A percentile compares a stretch with the other conserved stretches of the same genome.
Evolutionary conservation across 1,140 invertebrate genomes (phyloP).

Genomic region (Choristoneura fumiferana): DNA sequence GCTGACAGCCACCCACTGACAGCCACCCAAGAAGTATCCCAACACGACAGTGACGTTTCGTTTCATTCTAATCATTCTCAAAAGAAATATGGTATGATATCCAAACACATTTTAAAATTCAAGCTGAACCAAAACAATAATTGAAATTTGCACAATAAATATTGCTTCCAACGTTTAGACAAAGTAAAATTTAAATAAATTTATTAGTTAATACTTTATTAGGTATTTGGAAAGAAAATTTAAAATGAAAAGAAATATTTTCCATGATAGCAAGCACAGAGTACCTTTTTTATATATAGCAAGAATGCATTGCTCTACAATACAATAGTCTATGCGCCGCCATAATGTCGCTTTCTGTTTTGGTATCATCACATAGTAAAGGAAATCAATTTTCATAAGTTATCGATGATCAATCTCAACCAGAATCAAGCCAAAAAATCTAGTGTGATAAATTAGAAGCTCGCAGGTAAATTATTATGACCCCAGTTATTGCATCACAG

Average conservation of each 20-base stretch:
- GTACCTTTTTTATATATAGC: background rate
- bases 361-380: constrained; percentile 66
- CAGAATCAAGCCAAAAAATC: constrained; percentile 34
- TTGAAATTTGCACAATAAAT: too few relatives aligned
- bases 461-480: constrained; percentile 22
- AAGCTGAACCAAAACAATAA: background rate
- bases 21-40: too few relatives aligned
- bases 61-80: background rate
- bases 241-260: too few relatives aligned
- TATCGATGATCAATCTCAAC: constrained; percentile 45
- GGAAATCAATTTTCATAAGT: constrained; percentile 66
- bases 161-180: too few relatives aligned
- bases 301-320: constrained; percentile 1
- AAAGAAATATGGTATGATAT: too few relatives aligned
- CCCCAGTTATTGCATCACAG: constrained; percentile 7
- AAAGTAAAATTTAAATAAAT: too few relatives aligned
- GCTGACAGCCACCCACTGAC: constrained; percentile 20
- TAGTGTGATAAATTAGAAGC: constrained; percentile 17
- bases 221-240: too few relatives aligned
- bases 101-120: background rate
- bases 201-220: too few relatives aligned
- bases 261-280: too few relatives aligned
- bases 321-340: constrained; percentile 46
- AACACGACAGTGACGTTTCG: constrained; percentile 21
- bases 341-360: constrained; percentile 75